A percentile compares a stretch with the other conserved stretches of the same genome.
These are phyloP conservation scores for Acropternis orthonyx DNA, from an alignment of 2,797 vertebrate genomes.

Conservation along the genomic window DNA sequence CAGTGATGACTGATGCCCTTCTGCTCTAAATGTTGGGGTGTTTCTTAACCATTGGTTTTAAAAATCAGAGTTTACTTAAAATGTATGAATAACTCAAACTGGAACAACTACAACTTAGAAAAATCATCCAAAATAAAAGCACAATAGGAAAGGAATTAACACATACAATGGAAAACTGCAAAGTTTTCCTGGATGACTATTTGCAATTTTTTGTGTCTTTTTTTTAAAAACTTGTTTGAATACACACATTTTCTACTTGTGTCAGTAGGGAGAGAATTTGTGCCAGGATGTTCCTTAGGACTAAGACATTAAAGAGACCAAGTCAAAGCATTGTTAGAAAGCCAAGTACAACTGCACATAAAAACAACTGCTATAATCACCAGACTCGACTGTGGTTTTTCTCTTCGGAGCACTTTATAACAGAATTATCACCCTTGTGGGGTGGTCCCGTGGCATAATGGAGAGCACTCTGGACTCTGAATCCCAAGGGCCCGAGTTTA, in stretches of 20 bases:
- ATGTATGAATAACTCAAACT: background rate
- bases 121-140: background rate
- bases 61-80: background rate
- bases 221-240: background rate
- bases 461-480: too few species aligned
- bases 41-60: background rate
- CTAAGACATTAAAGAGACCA: background rate
- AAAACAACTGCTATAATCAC: background rate
- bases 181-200: background rate
- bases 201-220: fast-evolving
- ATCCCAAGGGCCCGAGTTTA: too few species aligned
- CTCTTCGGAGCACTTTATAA: background rate
- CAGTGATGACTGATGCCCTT: background rate
- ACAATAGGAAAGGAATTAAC: background rate
- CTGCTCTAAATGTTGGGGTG: background rate
- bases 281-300: background rate
- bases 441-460: too few species aligned
- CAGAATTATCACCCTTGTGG: background rate
- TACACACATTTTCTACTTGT: background rate
- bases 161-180: background rate
- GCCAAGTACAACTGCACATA: background rate
- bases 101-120: background rate
- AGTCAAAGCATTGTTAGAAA: background rate
- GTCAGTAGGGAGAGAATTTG: background rate
- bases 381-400: background rate